Conservation (phyloP, 1,140 invertebrate species). For the Armadillidium nasatum region DNA sequence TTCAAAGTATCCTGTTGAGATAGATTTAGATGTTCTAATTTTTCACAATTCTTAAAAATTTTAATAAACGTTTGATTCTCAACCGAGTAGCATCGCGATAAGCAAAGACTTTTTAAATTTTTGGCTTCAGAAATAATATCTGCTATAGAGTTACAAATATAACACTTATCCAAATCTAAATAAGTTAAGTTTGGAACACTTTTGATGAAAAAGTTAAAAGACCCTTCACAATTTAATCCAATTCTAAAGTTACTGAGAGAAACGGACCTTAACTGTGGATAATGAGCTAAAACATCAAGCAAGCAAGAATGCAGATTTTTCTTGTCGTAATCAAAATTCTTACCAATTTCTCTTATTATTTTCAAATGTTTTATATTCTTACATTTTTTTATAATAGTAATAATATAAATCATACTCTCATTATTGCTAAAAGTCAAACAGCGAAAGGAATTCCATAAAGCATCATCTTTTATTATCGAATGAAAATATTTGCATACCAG, state of each 20-base stretch:
- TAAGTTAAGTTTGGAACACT: not conserved
- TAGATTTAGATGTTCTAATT: not conserved
- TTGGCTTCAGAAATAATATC: not conserved
- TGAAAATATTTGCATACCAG: not conserved
- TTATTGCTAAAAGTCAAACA: not conserved
- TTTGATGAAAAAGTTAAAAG: not conserved
- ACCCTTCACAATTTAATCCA: not conserved
- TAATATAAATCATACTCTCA: not conserved
- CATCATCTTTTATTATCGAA: not conserved
- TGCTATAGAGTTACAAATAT: not conserved
- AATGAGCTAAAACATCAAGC: not conserved
- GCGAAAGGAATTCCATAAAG: not conserved
- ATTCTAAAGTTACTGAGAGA: not conserved
- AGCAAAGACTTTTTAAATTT: not conserved
- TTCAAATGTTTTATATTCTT: not conserved
- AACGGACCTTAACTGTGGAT: not conserved
- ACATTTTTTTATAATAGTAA: not conserved
- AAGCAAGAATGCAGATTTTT: not conserved
- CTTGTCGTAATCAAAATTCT: no score
- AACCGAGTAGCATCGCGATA: not conserved
- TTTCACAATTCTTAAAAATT: not conserved
- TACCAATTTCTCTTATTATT: not conserved
- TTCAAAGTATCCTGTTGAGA: not conserved
- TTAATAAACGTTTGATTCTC: not conserved
- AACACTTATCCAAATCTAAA: not conserved